Base-by-base conservation (phyloP, 2,797 vertebrate species). In the Myotis planiceps region DNA sequence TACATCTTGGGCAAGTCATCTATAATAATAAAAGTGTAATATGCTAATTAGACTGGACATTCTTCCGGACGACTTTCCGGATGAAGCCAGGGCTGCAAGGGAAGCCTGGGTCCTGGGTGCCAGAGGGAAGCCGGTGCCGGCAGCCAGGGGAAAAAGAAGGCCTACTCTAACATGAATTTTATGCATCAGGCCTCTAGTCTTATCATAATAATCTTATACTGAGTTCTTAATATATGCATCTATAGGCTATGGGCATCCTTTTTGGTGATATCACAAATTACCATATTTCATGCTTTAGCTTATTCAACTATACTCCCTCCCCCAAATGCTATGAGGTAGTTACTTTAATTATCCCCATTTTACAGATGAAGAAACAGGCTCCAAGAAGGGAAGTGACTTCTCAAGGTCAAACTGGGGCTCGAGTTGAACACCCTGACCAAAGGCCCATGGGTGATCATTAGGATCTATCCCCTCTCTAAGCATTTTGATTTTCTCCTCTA, bases 401-500 rank as follows among this genome's bases (percentile, higher is more conserved):
- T 13, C 58, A 74, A 45, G 18, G 27, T 75, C n/a, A 66, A 92
- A 55, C 5, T 45, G 49, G 8, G 45, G 25, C 45, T 90, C 63
- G n/a, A 94, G 60, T 37, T 68, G 18, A 91, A 37, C 18, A 39
- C 9, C 25, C 6, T 16, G 37, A 82, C 12, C 25, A 75, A 90
- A 76, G 15, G 7, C 6, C 27, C 45, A 6, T 23, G 25, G 25
- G 16, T 92, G 55, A 60, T 21, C 49, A 68, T 6, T 27, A 72
- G 2, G 14, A 3, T 78, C 25, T 71, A 51, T 25, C 55, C 60
- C 5, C 29, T 80, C 47, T 66, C 34, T 74, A 37, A 25, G 10
- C 83, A 25, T 85, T 76, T 69, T 53, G 4, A 79, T 87, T 92
- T 95, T 82, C 34, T 87, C 63, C 55, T 75, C 16, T 69, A n/a